These are phyloP conservation scores for Eupithecia dodoneata DNA, from an alignment of 2,888 invertebrate genomes.

Conservation along the genomic window DNA sequence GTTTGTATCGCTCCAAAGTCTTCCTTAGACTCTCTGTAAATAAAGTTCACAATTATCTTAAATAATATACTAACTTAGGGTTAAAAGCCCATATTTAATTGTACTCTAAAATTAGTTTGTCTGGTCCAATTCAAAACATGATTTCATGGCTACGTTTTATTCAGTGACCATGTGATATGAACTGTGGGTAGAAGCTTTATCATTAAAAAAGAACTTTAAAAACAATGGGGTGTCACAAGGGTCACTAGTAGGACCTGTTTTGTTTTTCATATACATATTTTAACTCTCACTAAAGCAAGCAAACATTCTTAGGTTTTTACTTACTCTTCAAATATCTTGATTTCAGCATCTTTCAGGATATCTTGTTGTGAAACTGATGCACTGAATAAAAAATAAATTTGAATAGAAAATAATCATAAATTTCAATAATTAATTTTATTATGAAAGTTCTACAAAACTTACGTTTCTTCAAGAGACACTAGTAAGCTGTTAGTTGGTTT, in stretches of 20 bases:
- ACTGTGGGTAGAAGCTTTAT: background rate
- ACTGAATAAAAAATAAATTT: slow-evolving; percentile 46
- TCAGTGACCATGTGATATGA: background rate
- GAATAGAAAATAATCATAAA: slow-evolving; percentile 4
- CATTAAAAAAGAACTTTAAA: background rate
- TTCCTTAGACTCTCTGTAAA: slow-evolving; percentile 45
- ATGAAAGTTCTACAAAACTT: slow-evolving; percentile 41
- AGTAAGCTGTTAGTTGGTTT: slow-evolving; percentile 46
- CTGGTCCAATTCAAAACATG: background rate
- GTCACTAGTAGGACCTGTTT: slow-evolving; percentile 9
- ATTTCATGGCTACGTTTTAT: background rate
- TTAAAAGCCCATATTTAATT: background rate
- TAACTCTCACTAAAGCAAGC: background rate
- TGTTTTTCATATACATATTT: background rate
- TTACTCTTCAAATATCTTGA: slow-evolving; percentile 56
- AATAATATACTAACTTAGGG: background rate
- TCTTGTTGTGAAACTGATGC: slow-evolving; percentile 47
- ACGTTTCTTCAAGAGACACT: slow-evolving; percentile 55
- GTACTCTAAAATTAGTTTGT: background rate
- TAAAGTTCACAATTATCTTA: background rate
- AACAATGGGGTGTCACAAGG: background rate
- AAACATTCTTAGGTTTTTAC: slow-evolving; percentile 24
- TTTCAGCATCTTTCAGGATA: slow-evolving; percentile 41
- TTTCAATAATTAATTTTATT: background rate
- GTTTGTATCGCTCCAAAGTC: slow-evolving; percentile 35